Percentiles rank a stretch among this genome's conserved stretches.
These are phyloP conservation scores for Syrmaticus mikado DNA, from an alignment of 2,113 vertebrate genomes.

Conservation along the genomic window DNA sequence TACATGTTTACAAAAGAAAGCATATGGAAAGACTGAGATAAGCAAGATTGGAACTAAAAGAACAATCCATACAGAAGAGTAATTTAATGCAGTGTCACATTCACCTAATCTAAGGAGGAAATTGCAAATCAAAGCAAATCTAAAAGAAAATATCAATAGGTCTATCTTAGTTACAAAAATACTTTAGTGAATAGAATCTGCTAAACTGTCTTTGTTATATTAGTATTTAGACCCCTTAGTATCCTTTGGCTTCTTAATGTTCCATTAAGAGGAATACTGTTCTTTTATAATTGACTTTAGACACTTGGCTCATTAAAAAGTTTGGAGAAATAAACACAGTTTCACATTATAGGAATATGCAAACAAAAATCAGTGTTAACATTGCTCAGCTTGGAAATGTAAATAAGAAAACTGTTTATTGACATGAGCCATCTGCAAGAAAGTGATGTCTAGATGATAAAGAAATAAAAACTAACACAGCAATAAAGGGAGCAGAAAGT, in stretches of 20 bases:
- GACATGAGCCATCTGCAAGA: neutral
- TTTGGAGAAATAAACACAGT: slow-evolving; percentile 28
- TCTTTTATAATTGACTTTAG: neutral
- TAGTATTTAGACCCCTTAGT: neutral
- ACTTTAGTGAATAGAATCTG: neutral
- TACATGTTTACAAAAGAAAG: neutral
- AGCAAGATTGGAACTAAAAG: neutral
- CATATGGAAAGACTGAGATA: neutral
- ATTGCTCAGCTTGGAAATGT: neutral
- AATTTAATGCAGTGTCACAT: neutral
- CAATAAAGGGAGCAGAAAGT: neutral
- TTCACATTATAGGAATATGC: neutral
- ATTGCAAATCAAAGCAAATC: neutral
- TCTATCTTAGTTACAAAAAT: neutral
- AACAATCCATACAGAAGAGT: neutral
- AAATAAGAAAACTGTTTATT: neutral
- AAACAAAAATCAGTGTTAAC: slow-evolving; percentile 24
- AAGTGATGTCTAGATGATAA: neutral
- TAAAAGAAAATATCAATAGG: neutral
- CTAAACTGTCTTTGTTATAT: neutral
- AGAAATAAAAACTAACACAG: neutral
- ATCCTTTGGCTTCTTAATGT: neutral
- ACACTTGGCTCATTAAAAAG: neutral
- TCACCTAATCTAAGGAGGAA: neutral
- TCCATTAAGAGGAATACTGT: neutral